Evolutionary conservation across 2,797 vertebrate species (phyloP), one percentile per base, ranked within the genome.

Genomic region (Sciurus carolinensis): DNA sequence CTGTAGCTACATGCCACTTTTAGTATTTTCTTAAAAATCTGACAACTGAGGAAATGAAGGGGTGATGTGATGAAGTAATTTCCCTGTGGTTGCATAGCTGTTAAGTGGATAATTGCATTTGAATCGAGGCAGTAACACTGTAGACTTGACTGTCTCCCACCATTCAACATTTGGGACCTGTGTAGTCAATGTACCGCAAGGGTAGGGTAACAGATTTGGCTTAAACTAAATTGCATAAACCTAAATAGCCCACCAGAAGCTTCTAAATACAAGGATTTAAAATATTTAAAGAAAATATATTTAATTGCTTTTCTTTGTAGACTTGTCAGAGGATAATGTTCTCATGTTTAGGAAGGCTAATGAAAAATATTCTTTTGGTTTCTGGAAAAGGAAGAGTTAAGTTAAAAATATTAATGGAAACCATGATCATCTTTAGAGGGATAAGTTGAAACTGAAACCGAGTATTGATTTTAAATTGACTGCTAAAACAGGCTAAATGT

Each of bases 361-460:
- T 18, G n/a, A 67, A 73, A 95, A 73, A 26, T 52, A 59, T 52
- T 87, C n/a, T 33, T 75, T 90, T 95, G 33, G n/a, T 71, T 96
- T 67, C 18, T 90, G 22, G 14, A 88, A 44, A 18, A 54, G 13
- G 26, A 22, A 64, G 18, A 59, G 9, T 50, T 91, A 28, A 1
- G 26, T 88, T 18, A 84, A 86, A 95, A 73, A 47, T 20, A 85
- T 18, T 87, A 17, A 72, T 93, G 15, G 42, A 14, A 75, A 54
- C 28, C 10, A 26, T 9, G 0, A 0, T 80, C 5, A 28, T 85
- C 64, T 86, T n/a, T 52, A 75, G 5, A 80, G n/a, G 22, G 24
- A 90, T 10, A 64, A 64, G 24, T 20, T 64, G 4, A 80, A 92
- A 73, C 30, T 69, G 4, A 71, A 92, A 83, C 54, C 33, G 44